Conservation (phyloP, 2,113 vertebrate genomes). For the Hydrolagus affinis region DNA sequence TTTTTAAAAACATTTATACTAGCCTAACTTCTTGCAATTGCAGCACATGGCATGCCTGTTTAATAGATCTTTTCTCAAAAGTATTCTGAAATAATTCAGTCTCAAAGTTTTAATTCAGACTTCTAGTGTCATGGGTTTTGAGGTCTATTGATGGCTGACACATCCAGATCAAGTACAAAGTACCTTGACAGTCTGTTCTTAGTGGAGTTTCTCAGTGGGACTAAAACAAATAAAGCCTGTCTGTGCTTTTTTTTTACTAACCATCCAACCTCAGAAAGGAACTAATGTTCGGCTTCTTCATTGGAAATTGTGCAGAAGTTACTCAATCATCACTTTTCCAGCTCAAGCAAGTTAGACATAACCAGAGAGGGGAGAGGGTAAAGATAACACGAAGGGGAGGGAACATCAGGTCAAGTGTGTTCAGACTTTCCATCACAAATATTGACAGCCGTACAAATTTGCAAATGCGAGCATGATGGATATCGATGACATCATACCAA, state of each 20-base stretch:
- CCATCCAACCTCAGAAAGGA: background rate
- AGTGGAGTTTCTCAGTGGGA: background rate
- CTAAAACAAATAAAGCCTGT: background rate
- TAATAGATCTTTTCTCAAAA: background rate
- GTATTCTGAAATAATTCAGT: background rate
- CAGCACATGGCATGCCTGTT: background rate
- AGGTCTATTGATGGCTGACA: background rate
- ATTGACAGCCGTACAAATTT: background rate
- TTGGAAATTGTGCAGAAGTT: background rate
- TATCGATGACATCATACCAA: background rate
- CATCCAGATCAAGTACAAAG: background rate
- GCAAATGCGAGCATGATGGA: background rate
- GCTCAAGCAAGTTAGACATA: background rate
- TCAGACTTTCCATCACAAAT: background rate
- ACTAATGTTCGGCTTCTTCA: background rate
- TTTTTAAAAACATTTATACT: too few species aligned
- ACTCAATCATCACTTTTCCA: background rate
- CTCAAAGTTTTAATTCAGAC: background rate
- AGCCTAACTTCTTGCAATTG: background rate
- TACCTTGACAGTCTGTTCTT: background rate
- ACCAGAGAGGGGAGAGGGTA: background rate
- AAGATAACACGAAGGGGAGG: background rate
- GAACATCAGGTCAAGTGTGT: too few species aligned
- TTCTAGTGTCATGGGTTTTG: background rate
- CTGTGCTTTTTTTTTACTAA: background rate